A percentile compares a stretch with the other conserved stretches of the same genome.
phyloP scores from a whole-genome alignment of 2,888 invertebrate genomes.

The Bimastos eiseni region DNA sequence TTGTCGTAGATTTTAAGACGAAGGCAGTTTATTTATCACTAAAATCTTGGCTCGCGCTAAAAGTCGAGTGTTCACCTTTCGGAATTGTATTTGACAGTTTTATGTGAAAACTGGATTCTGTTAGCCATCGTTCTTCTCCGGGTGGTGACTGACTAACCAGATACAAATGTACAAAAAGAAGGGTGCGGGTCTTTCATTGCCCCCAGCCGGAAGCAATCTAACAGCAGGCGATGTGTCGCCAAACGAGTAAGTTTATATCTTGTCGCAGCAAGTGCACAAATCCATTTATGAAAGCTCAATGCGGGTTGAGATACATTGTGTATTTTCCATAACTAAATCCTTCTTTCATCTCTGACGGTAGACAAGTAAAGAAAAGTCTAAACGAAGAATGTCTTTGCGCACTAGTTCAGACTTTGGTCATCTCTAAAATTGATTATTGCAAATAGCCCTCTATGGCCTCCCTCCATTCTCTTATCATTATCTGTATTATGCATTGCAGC shows the following conservation, averaged over 20 bases:
- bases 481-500: too few relatives aligned
- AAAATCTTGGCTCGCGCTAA: neutral
- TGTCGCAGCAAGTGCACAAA: too few relatives aligned
- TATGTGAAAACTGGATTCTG: slow-evolving; percentile 13
- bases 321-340: too few relatives aligned
- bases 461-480: too few relatives aligned
- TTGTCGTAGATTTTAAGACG: neutral
- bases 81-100: neutral
- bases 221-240: slow-evolving; percentile 13
- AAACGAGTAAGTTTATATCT: neutral
- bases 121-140: neutral
- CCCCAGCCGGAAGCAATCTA: neutral
- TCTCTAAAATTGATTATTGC: too few relatives aligned
- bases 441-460: too few relatives aligned
- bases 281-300: too few relatives aligned
- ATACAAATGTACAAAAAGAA: slow-evolving; percentile 22
- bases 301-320: too few relatives aligned
- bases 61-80: neutral
- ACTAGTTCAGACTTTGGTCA: too few relatives aligned
- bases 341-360: too few relatives aligned
- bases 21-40: neutral
- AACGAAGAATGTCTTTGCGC: too few relatives aligned
- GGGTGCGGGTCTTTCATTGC: slow-evolving; percentile 2
- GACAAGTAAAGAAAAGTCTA: too few relatives aligned
- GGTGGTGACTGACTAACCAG: neutral